These are phyloP conservation scores for Octopus bimaculoides DNA, from an alignment of 1,140 invertebrate species.

Conservation along the genomic window DNA sequence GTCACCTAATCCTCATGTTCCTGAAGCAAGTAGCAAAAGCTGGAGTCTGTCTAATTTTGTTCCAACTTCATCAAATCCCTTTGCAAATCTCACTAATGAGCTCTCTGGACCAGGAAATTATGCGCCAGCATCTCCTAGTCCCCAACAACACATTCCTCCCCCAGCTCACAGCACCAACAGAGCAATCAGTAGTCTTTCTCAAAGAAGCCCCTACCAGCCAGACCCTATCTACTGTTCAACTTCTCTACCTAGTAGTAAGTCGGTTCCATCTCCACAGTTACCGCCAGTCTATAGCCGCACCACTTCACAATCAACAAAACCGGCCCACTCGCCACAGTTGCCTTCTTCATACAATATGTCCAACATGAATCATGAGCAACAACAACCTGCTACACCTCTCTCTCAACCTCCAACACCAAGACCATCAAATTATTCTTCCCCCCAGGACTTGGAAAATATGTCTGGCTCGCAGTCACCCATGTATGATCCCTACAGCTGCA, in stretches of 20 bases:
- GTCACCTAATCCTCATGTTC: constrained; percentile 13
- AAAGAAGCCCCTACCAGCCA: constrained; percentile 23
- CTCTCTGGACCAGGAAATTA: constrained; percentile 16
- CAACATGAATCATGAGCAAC: constrained; percentile 12
- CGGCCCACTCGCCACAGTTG: constrained; percentile 14
- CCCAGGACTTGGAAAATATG: constrained; percentile 27
- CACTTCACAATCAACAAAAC: constrained; percentile 22
- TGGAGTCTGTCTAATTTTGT: constrained; percentile 41
- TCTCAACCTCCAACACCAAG: constrained; percentile 21
- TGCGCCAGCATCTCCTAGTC: not conserved
- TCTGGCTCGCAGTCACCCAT: constrained; percentile 26
- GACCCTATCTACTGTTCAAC: constrained; percentile 10
- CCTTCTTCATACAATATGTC: constrained; percentile 18
- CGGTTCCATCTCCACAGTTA: constrained; percentile 17
- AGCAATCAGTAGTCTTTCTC: constrained; percentile 19
- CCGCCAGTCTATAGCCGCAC: constrained; percentile 15
- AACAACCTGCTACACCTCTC: constrained; percentile 13
- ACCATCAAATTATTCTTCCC: constrained; percentile 18
- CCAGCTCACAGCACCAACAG: constrained; percentile 41
- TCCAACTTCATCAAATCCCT: constrained; percentile 25
- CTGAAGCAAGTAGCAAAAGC: constrained; percentile 25
- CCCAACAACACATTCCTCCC: constrained; percentile 31
- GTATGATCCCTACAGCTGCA: constrained; percentile 27
- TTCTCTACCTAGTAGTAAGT: constrained; percentile 11
- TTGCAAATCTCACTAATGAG: constrained; percentile 25